Evolutionary conservation across 2,113 vertebrate genomes (phyloP).

Genomic region (Strix aluco): DNA sequence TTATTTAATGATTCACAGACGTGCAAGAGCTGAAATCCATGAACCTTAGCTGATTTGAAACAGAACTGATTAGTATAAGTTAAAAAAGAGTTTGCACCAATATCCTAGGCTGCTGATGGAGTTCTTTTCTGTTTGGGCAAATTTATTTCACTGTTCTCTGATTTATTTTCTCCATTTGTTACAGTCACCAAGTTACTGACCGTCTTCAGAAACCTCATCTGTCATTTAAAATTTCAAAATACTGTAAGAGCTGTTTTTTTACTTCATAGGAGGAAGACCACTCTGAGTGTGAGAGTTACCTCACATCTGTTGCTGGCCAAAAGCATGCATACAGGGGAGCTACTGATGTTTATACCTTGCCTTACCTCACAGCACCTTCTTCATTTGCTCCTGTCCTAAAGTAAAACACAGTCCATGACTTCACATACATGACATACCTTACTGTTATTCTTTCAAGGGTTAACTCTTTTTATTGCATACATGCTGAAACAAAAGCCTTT

Average conservation of each 20-base stretch:
- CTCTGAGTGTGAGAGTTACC: background rate
- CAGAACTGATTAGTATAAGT: background rate
- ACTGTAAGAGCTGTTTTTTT: background rate
- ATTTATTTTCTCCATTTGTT: background rate
- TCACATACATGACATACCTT: background rate
- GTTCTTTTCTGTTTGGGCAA: background rate
- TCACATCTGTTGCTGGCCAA: background rate
- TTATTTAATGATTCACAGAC: background rate
- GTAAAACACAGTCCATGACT: background rate
- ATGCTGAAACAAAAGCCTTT: conserved; percentile 1
- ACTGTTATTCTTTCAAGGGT: background rate
- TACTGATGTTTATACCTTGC: background rate
- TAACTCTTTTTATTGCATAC: conserved; percentile 5
- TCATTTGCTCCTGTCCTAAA: background rate
- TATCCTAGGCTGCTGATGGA: background rate
- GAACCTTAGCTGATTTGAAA: background rate
- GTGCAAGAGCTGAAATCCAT: background rate
- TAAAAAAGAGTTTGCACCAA: background rate
- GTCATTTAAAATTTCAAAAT: no score
- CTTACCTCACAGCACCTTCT: background rate
- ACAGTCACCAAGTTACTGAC: background rate
- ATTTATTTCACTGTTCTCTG: background rate
- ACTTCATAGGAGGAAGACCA: background rate
- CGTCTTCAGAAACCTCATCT: background rate
- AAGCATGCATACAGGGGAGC: background rate